A percentile compares a stretch with the other conserved stretches of the same genome.
These are phyloP conservation scores for Epirrhoe alternata DNA, from an alignment of 2,888 invertebrate genomes.

Conservation along the genomic window DNA sequence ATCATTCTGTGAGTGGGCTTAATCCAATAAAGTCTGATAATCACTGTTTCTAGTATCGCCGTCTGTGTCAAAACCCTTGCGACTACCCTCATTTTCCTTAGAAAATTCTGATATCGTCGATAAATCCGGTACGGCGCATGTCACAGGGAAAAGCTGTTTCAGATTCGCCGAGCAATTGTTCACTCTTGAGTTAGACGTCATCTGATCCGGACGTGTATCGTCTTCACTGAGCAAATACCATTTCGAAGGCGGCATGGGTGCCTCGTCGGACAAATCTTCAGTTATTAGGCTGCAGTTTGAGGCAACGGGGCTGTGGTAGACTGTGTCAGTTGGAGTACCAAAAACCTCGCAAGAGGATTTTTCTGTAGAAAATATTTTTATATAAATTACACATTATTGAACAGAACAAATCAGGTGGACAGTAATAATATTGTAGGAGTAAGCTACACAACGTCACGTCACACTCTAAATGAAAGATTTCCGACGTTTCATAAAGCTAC, in stretches of 20 bases:
- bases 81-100: slow-evolving; percentile 60
- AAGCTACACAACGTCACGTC: no score
- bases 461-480: no score
- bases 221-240: slow-evolving; percentile 77
- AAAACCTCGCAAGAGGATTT: slow-evolving; percentile 34
- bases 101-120: slow-evolving; percentile 77
- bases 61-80: slow-evolving; percentile 48
- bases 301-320: slow-evolving; percentile 47
- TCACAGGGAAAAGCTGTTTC: slow-evolving; percentile 67
- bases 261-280: slow-evolving; percentile 69
- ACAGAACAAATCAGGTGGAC: neutral
- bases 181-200: slow-evolving; percentile 19
- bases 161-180: slow-evolving; percentile 53
- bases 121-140: slow-evolving; percentile 71
- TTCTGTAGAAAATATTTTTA: slow-evolving; percentile 38
- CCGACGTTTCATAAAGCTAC: no score
- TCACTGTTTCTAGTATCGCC: slow-evolving; percentile 49
- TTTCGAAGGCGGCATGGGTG: slow-evolving; percentile 45
- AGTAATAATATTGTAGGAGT: no score
- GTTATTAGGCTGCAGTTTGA: slow-evolving; percentile 66
- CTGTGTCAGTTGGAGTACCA: slow-evolving; percentile 43
- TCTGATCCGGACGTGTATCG: slow-evolving; percentile 46
- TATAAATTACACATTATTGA: neutral
- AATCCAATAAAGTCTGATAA: slow-evolving; percentile 43
- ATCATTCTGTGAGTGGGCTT: neutral